phyloP scores from a whole-genome alignment of 2,113 vertebrate genomes.

The Myanophis thanlyinensis region DNA sequence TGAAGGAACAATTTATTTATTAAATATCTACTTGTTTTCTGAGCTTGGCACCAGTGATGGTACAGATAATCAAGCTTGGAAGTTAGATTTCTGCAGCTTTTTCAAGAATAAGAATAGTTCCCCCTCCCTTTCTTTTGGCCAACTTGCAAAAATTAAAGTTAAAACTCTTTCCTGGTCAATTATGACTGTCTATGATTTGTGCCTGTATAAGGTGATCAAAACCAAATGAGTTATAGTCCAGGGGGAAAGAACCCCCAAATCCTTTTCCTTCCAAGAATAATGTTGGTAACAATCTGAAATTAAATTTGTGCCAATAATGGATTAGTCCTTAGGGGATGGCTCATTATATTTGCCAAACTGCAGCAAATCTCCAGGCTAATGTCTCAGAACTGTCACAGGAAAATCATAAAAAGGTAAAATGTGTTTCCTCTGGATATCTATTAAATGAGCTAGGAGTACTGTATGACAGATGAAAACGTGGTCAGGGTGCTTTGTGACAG shows the following conservation, averaged over 20 bases:
- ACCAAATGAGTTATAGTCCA: rapidly evolving
- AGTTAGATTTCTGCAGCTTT: slow-evolving; percentile 5
- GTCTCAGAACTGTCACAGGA: slow-evolving; percentile 12
- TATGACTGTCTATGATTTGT: slow-evolving; percentile 20
- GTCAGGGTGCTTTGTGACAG: not conserved
- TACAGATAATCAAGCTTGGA: not conserved
- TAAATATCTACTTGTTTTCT: not conserved
- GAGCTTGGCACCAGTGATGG: not conserved
- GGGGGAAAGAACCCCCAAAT: rapidly evolving
- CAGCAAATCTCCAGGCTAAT: not conserved
- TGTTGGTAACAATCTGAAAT: slow-evolving; percentile 32
- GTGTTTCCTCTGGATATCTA: slow-evolving; percentile 21
- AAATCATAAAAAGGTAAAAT: not conserved
- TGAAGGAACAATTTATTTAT: slow-evolving; percentile 44
- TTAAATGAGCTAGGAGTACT: slow-evolving; percentile 11
- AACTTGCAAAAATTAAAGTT: slow-evolving; percentile 29
- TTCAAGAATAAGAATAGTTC: not conserved
- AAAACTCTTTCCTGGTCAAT: not conserved
- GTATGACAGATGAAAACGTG: slow-evolving; percentile 1
- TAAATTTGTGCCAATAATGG: not conserved
- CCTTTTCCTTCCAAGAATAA: slow-evolving; percentile 25
- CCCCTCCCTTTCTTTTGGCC: not conserved
- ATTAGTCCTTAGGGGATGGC: slow-evolving; percentile 20
- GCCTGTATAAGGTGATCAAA: slow-evolving; percentile 36
- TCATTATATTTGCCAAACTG: slow-evolving; percentile 2